Percentiles rank a stretch among this genome's conserved stretches.
These are phyloP conservation scores for Olivierus martensii DNA, from an alignment of 1,140 invertebrate species.

Conservation along the genomic window DNA sequence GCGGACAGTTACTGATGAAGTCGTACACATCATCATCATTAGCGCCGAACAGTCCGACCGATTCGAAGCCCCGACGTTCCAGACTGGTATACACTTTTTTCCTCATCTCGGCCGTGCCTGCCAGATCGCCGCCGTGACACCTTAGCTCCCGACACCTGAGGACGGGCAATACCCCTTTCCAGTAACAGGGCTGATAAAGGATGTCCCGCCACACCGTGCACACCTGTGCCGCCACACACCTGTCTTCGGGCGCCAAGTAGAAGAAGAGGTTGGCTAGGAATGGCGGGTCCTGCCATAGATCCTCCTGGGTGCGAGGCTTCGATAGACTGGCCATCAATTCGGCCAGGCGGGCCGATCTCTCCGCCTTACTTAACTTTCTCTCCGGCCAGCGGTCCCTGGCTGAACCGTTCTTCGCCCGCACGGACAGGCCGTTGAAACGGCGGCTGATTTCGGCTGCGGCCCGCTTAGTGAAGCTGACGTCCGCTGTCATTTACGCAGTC, in stretches of 20 bases:
- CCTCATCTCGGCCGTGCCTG: not conserved
- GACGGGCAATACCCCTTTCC: constrained; percentile 65
- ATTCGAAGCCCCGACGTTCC: constrained; percentile 67
- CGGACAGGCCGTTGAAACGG: constrained; percentile 65
- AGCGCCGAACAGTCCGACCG: constrained; percentile 64
- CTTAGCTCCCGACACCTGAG: constrained; percentile 62
- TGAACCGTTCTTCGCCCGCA: constrained; percentile 33
- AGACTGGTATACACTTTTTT: constrained; percentile 31
- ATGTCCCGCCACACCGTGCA: constrained; percentile 73
- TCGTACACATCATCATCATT: constrained; percentile 77
- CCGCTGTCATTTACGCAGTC: constrained; percentile 12
- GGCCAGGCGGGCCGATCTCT: constrained; percentile 19
- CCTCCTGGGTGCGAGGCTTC: constrained; percentile 37
- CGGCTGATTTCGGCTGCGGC: constrained; percentile 73
- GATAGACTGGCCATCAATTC: constrained; percentile 21
- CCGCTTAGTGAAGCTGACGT: constrained; percentile 42
- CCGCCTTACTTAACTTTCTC: too few species aligned
- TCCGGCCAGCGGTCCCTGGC: constrained; percentile 8
- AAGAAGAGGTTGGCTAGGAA: constrained; percentile 71
- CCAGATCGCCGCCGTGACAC: not conserved
- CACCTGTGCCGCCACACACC: constrained; percentile 53
- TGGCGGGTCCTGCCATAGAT: constrained; percentile 63
- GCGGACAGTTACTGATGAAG: constrained; percentile 64
- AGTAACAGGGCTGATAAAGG: constrained; percentile 67
- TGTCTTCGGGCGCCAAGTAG: constrained; percentile 64